These are phyloP conservation scores for Danio albolineatus DNA, from an alignment of 2,797 vertebrate species.

Conservation along the genomic window DNA sequence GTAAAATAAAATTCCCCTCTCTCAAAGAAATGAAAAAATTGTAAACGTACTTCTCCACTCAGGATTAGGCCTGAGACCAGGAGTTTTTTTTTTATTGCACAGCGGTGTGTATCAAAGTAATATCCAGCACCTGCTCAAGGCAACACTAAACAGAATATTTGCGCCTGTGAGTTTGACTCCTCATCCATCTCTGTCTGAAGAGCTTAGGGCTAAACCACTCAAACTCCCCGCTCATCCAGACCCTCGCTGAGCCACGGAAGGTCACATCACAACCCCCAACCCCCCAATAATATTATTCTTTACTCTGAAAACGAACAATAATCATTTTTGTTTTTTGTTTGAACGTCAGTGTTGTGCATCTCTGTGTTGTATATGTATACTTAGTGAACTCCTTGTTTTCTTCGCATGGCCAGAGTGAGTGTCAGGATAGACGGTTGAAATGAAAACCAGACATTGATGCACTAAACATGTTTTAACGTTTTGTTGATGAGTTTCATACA, in stretches of 20 bases:
- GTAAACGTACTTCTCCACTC: slow-evolving; percentile 20
- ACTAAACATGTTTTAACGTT: slow-evolving; percentile 1
- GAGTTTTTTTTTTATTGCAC: slow-evolving; percentile 29
- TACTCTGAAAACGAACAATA: slow-evolving; percentile 6
- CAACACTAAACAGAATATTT: slow-evolving; percentile 45
- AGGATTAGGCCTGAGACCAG: slow-evolving; percentile 22
- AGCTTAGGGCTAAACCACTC: slow-evolving; percentile 43
- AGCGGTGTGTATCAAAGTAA: slow-evolving; percentile 42
- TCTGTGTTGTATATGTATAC: neutral
- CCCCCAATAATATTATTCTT: slow-evolving; percentile 26
- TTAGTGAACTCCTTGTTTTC: slow-evolving; percentile 18
- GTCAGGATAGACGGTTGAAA: slow-evolving; percentile 23
- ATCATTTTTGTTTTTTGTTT: slow-evolving; percentile 26
- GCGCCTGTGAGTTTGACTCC: slow-evolving; percentile 26
- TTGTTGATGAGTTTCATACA: slow-evolving; percentile 25
- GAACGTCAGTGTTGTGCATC: slow-evolving; percentile 13
- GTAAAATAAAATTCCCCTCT: neutral
- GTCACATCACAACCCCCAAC: slow-evolving; percentile 20
- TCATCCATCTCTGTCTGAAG: slow-evolving; percentile 54
- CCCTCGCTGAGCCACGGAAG: slow-evolving; percentile 17
- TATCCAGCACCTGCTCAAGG: slow-evolving; percentile 43
- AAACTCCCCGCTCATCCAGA: slow-evolving; percentile 25
- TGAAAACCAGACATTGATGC: slow-evolving; percentile 40
- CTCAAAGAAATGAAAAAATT: slow-evolving; percentile 7
- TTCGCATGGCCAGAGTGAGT: slow-evolving; percentile 17